These are phyloP conservation scores for Mormyrops boulengeri DNA, from an alignment of 2,797 vertebrate genomes.

Conservation along the genomic window DNA sequence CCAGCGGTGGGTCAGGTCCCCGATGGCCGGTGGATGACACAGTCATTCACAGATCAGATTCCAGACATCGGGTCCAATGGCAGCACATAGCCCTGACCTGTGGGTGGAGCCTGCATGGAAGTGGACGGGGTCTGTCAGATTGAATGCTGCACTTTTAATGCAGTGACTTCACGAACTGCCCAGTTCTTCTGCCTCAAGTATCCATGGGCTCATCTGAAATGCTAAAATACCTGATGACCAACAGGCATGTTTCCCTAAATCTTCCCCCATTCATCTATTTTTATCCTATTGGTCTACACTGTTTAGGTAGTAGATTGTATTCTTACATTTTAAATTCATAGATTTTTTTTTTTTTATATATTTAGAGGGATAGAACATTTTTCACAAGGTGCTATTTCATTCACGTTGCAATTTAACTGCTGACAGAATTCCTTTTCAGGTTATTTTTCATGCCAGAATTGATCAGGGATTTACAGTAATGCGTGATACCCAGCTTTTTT, in stretches of 20 bases:
- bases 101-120: constrained; percentile 7
- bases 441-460: neutral
- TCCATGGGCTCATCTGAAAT: neutral
- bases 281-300: neutral
- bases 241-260: neutral
- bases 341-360: neutral
- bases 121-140: neutral
- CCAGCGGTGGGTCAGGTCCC: constrained; percentile 6
- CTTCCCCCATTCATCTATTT: neutral
- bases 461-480: constrained; percentile 16
- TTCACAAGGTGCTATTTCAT: constrained; percentile 15
- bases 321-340: neutral
- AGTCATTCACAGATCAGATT: constrained; percentile 20
- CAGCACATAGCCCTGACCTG: constrained; percentile 2
- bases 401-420: neutral
- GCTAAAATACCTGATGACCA: neutral
- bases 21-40: constrained; percentile 15
- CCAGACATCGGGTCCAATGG: constrained; percentile 3
- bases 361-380: neutral
- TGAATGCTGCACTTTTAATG: neutral
- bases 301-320: constrained; percentile 15
- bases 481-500: neutral
- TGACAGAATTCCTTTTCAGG: neutral
- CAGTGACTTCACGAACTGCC: neutral
- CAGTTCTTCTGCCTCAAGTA: neutral